Evolutionary conservation across 2,888 invertebrate species (phyloP).

Genomic region (Teinopalpus imperialis): DNA sequence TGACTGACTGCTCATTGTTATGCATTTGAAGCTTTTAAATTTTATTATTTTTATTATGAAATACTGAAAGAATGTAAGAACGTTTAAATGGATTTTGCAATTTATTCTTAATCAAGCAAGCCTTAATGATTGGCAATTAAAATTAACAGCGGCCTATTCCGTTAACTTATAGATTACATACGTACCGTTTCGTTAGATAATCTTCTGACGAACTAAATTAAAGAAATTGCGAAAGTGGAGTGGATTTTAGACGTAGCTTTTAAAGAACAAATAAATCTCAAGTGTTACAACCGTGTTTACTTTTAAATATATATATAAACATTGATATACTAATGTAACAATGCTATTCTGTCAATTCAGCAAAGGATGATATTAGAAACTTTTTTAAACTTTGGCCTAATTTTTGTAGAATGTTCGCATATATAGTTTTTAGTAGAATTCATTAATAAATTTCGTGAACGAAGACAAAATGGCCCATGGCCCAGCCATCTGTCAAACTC

Average conservation of each 20-base stretch:
- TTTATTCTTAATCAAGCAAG: background rate
- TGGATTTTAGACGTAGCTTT: background rate
- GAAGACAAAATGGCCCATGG: too few species aligned
- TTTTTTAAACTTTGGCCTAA: too few species aligned
- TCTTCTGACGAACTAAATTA: background rate
- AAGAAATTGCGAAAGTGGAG: slow-evolving; percentile 1
- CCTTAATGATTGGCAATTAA: slow-evolving; percentile 2
- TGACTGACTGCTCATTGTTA: slow-evolving; percentile 8
- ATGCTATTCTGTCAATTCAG: too few species aligned
- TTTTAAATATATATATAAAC: too few species aligned
- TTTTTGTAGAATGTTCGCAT: too few species aligned
- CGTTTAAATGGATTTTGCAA: background rate
- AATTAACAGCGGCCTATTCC: slow-evolving; percentile 1
- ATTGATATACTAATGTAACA: too few species aligned
- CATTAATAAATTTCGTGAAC: too few species aligned
- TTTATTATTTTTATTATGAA: slow-evolving; percentile 7
- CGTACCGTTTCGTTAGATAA: slow-evolving; percentile 1
- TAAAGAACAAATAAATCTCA: background rate
- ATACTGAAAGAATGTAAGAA: background rate
- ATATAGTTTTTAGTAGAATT: too few species aligned
- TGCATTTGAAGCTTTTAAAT: slow-evolving; percentile 8
- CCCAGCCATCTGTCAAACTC: too few species aligned
- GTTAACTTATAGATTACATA: background rate
- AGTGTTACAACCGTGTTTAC: too few species aligned
- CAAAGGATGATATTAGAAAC: too few species aligned